Percentiles rank a stretch among this genome's conserved stretches.
Evolutionary conservation across 53 echinoderm and acorn worm species (phyloP).

Genomic region (Paelopatides confundens): DNA sequence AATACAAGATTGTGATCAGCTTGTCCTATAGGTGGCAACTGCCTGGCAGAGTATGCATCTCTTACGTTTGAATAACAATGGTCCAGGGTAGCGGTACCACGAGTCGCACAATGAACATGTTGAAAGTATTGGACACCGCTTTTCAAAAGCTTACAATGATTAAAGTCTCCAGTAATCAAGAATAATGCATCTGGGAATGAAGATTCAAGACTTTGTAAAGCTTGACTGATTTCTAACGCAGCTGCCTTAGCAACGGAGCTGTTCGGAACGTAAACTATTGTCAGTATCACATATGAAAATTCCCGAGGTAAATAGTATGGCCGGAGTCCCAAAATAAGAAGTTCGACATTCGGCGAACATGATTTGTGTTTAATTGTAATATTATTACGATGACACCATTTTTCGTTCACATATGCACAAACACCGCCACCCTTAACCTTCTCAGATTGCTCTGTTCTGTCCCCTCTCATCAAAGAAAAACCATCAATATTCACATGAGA

Average conservation of each 20-base stretch:
- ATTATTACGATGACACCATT: constrained; percentile 45
- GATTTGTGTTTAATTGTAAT: constrained; percentile 5
- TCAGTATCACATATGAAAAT: constrained; percentile 3
- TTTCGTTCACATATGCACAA: not conserved
- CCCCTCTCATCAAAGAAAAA: not conserved
- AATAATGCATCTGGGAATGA: constrained; percentile 25
- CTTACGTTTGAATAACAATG: constrained; percentile 13
- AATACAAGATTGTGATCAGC: constrained; percentile 25
- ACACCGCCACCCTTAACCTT: constrained; percentile 13
- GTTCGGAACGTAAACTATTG: constrained; percentile 19
- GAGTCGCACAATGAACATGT: constrained; percentile 32
- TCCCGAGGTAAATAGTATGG: constrained; percentile 32
- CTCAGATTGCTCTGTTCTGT: not conserved
- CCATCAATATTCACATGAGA: constrained; percentile 3
- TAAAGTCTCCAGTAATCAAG: constrained; percentile 27
- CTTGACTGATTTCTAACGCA: not conserved
- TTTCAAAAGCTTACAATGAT: constrained; percentile 25
- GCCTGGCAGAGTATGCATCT: not conserved
- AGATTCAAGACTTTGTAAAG: constrained; percentile 19
- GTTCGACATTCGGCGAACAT: constrained; percentile 23
- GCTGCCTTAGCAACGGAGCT: constrained; percentile 28
- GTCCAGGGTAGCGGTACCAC: constrained; percentile 18
- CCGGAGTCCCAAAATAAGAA: not conserved
- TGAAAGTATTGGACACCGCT: constrained; percentile 42
- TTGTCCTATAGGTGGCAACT: not conserved